Evolutionary conservation across 2,797 vertebrate genomes (phyloP).

Genomic region (Chaenodraco wilsoni): DNA sequence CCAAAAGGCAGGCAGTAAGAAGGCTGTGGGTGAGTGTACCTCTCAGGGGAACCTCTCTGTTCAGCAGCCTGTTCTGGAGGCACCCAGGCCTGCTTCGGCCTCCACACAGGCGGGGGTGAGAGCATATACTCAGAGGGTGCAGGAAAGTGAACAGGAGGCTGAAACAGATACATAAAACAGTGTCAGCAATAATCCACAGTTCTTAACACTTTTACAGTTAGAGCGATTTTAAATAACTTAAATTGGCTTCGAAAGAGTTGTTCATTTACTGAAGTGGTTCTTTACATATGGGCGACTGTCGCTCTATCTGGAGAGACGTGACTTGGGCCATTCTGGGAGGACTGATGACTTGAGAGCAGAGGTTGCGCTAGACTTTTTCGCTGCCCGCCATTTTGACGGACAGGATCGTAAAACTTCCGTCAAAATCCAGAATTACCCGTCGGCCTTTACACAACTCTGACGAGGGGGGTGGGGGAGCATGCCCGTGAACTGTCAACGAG

Average conservation of each 20-base stretch:
- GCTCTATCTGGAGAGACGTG: too few relatives aligned
- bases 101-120: constrained; percentile 56
- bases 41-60: constrained; percentile 47
- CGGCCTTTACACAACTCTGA: too few relatives aligned
- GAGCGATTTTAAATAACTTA: background rate
- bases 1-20: too few relatives aligned
- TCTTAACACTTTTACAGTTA: background rate
- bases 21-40: constrained; percentile 46
- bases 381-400: too few relatives aligned
- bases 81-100: constrained; percentile 82
- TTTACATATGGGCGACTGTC: background rate
- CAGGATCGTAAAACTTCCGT: too few relatives aligned
- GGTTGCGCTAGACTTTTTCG: too few relatives aligned
- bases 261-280: background rate
- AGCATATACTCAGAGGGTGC: constrained; percentile 33
- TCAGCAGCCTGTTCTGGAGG: constrained; percentile 47
- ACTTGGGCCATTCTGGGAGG: too few relatives aligned
- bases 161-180: constrained; percentile 32
- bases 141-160: constrained; percentile 46
- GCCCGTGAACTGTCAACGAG: too few relatives aligned
- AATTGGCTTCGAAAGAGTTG: background rate
- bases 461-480: too few relatives aligned
- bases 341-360: too few relatives aligned
- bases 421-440: too few relatives aligned
- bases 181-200: background rate